Conservation (phyloP, 2,113 vertebrate species). For the Pseudolaguvia tuberculata region DNA sequence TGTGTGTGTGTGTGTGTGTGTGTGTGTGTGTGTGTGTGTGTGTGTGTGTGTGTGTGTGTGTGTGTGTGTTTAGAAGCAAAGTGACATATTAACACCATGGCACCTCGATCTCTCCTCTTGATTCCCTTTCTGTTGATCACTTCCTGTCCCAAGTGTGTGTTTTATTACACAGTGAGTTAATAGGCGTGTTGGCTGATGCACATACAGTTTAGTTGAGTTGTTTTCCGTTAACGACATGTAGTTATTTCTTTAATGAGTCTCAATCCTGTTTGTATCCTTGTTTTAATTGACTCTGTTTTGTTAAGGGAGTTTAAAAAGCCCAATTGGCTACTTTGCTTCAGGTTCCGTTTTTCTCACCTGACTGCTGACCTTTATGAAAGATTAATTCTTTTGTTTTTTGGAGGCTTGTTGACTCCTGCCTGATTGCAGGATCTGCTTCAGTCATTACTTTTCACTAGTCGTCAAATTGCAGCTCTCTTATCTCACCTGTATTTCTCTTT, state of each 20-base stretch:
- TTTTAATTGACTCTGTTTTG: slow-evolving; percentile 15
- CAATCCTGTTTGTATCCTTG: slow-evolving; percentile 9
- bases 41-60: slow-evolving; percentile 2
- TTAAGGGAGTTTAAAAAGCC: slow-evolving; percentile 14
- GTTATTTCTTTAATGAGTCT: background rate
- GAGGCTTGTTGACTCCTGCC: background rate
- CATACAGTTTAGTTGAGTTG: background rate
- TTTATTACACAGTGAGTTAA: background rate
- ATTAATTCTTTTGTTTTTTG: slow-evolving; percentile 31
- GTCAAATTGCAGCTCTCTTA: background rate
- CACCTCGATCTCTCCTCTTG: background rate
- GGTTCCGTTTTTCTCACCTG: slow-evolving; percentile 10
- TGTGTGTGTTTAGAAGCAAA: background rate
- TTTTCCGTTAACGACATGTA: background rate
- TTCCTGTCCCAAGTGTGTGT: background rate
- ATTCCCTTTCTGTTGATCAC: slow-evolving; percentile 22
- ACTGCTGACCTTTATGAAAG: slow-evolving; percentile 43
- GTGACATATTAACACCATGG: background rate
- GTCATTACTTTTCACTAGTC: background rate
- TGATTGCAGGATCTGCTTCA: background rate
- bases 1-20: background rate
- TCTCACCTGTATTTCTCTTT: background rate
- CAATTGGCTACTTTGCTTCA: slow-evolving; percentile 16
- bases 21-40: background rate
- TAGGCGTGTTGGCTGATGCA: background rate